Conservation (phyloP, 2,888 invertebrate species). For the Cheilosia scutellata region DNA sequence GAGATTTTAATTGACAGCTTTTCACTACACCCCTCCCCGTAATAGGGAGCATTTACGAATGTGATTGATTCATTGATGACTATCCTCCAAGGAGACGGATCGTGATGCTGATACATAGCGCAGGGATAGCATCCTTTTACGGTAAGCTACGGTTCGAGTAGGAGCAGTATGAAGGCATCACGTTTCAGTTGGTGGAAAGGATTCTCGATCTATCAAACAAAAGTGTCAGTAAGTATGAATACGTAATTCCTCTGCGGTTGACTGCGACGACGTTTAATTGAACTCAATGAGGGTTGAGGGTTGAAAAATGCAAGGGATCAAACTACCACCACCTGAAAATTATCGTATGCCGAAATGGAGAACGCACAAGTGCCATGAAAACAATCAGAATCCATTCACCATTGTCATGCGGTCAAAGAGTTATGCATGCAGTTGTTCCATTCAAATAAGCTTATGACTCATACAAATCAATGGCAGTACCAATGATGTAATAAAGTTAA, state of each 20-base stretch:
- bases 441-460: conserved; percentile 3
- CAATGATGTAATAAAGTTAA: background rate
- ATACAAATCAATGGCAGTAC: conserved; percentile 5
- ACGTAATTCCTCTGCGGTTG: background rate
- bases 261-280: background rate
- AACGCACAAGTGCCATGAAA: background rate
- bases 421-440: conserved; percentile 24
- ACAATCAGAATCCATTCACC: conserved; percentile 16
- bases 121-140: too few relatives aligned
- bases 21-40: background rate
- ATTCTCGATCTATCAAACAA: background rate
- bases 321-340: background rate
- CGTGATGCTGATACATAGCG: background rate
- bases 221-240: background rate
- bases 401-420: conserved; percentile 21
- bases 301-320: background rate
- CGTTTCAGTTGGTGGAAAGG: background rate
- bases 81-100: background rate
- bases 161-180: background rate
- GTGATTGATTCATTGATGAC: conserved; percentile 7
- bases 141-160: too few relatives aligned
- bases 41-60: conserved; percentile 3
- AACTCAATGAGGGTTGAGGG: background rate
- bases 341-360: background rate
- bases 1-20: conserved; percentile 1